Base-by-base conservation (phyloP, 2,797 vertebrate species). In the Chrysocyon brachyurus region DNA sequence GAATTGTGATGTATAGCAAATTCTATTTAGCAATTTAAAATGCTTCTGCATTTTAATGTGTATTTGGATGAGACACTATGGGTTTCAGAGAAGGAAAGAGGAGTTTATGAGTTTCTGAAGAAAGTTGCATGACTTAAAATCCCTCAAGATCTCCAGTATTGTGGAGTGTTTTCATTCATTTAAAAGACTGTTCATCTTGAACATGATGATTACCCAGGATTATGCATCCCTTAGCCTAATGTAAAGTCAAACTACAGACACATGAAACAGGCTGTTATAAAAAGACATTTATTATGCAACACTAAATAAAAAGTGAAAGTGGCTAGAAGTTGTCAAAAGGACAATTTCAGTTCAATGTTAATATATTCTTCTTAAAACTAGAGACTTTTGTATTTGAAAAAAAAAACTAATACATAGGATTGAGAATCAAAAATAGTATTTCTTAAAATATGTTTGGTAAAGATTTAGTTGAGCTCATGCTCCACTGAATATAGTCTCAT, bases 271-370 rank as follows among this genome's bases (percentile, higher is more conserved):
- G 19, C 40, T 96, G 1, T 57, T 91, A 70, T 46, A 66, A 85
- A 93, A 93, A 82, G 33, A 75, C 6, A 89, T 61, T 89, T 61
- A 91, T 83, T 81, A 91, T 83, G 12, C 6, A 92, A 77, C 33
- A 40, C 70, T 92, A 64, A 93, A 64, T 56, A 77, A 96, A 87
- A 89, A 79, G 46, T 91, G 7, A 82, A 90, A 96, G 24, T 89
- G 33, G 2, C 21, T 73, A 70, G 14, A 96, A 66, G 52, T 81
- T 66, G 3, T 59, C 68, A 68, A 96, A 79, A 49, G 57, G 16
- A 81, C 24, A 72, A 91, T 93, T 96, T 91, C 56, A 91, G 22
- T 75, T 93, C 52, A 72, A 64, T 78, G 19, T 52, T 91, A 96
- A 93, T 49, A 77, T 14, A 72, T 57, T 81, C 63, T 82, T 87